phyloP scores from a whole-genome alignment of 1,140 invertebrate species.

The Drosophila lini region DNA sequence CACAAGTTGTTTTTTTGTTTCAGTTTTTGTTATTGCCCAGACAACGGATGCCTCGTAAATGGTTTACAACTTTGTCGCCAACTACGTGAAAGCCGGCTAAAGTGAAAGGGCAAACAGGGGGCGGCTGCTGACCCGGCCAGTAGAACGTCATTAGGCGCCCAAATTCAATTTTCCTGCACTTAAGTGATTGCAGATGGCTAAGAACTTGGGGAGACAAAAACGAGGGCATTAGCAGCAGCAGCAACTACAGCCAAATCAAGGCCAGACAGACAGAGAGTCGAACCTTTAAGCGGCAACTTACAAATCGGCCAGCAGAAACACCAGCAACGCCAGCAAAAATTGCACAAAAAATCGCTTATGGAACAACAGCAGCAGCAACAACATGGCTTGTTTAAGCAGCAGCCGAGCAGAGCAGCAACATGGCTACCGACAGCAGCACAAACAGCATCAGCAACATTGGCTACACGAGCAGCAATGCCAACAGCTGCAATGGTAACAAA shows the following conservation, averaged over 20 bases:
- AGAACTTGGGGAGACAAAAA: slow-evolving; percentile 23
- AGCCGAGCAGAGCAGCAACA: slow-evolving; percentile 29
- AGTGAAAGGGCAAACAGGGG: slow-evolving; percentile 49
- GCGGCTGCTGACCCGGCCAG: slow-evolving; percentile 20
- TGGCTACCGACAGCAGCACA: slow-evolving; percentile 19
- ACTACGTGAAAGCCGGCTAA: slow-evolving; percentile 66
- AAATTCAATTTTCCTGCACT: slow-evolving; percentile 76
- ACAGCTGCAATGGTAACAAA: slow-evolving; percentile 11
- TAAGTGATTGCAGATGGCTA: slow-evolving; percentile 51
- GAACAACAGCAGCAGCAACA: slow-evolving; percentile 27
- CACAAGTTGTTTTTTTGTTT: slow-evolving; percentile 55
- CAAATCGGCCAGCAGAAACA: slow-evolving; percentile 4
- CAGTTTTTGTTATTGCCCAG: slow-evolving; percentile 1
- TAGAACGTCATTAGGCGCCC: slow-evolving; percentile 58
- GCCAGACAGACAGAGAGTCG: not conserved
- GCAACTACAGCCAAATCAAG: slow-evolving; percentile 23
- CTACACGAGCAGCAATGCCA: slow-evolving; percentile 10
- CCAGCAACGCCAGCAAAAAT: slow-evolving; percentile 15
- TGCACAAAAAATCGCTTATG: slow-evolving; percentile 32
- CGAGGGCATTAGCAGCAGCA: slow-evolving; percentile 26
- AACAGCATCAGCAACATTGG: slow-evolving; percentile 2
- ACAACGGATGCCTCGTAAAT: slow-evolving; percentile 54
- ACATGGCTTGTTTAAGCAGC: slow-evolving; percentile 36
- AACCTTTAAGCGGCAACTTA: slow-evolving; percentile 8
- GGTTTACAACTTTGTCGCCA: slow-evolving; percentile 72